Evolutionary conservation across 1,140 invertebrate species (phyloP), one percentile per base, ranked within the genome.

Genomic region (Drosophila nikananu): DNA sequence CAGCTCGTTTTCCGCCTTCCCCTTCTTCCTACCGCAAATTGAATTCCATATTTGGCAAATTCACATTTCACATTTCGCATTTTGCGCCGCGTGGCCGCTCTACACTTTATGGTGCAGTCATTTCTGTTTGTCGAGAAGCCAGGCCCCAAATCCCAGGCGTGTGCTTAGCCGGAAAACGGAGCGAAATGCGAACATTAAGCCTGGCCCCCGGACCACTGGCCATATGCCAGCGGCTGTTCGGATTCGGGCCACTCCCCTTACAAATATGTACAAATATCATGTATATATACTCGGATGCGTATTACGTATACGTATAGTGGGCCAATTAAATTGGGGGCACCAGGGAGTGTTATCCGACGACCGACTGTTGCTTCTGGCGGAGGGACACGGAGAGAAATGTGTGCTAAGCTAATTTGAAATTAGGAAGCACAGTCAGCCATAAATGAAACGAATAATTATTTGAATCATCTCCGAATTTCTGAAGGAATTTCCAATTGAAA

Each of bases 31-130:
- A 21, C 49, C 37, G 15, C 42, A 68, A 76, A 72, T 73, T 76
- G 67, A 72, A 76, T 68, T 62, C 59, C 19, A 21, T 25, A 27
- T 39, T 80, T 54, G 41, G 35, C 19, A 60, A 71, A 71, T 70
- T 76, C 62, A 49, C 37, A 65, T 65, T 65, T 44, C 59, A 32
- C 58, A 65, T 77, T 76, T 61, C 62, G 30, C 19, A 54, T 54
- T 49, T 51, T 48, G 42, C 42, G 44, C 67, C 64, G 57, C 64
- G 57, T 61, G 67, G 70, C 65, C 64, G 66, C 51, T 80, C 54
- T 73, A 66, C 66, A 78, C 66, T 83, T 84, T 81, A 74, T 78
- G n/a, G 81, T 72, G 77, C 81, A 78, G 72, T 83, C 70, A 83
- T 75, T 76, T 62, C 52, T 65, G 58, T 84, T 67, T 58, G 83